A percentile compares a stretch with the other conserved stretches of the same genome.
phyloP scores from a whole-genome alignment of 2,113 vertebrate species.

The Emydura subglobosa region DNA sequence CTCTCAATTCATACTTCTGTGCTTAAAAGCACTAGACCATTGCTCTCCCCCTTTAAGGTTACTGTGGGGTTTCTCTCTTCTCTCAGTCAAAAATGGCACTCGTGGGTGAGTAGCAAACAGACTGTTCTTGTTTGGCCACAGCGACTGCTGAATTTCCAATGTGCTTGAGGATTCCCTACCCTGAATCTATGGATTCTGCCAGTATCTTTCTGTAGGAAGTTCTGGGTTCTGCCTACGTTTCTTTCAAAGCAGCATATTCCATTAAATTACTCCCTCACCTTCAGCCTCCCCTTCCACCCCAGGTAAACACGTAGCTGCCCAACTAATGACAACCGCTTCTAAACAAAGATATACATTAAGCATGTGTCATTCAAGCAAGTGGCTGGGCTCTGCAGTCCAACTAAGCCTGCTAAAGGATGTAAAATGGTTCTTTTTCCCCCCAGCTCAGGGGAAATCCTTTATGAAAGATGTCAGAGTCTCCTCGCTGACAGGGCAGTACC shows the following conservation, averaged over 20 bases:
- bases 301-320: constrained; percentile 2
- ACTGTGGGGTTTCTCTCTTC: background rate
- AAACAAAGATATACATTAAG: constrained; percentile 18
- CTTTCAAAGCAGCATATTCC: constrained; percentile 9
- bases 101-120: background rate
- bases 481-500: background rate
- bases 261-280: background rate
- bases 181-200: background rate
- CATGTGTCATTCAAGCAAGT: constrained; percentile 1
- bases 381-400: background rate
- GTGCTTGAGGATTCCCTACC: constrained; percentile 34
- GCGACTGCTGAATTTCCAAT: background rate
- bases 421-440: background rate
- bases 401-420: constrained; percentile 39
- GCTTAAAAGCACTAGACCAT: background rate
- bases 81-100: background rate
- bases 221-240: background rate
- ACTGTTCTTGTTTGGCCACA: background rate
- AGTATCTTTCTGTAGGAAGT: background rate
- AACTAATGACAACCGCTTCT: constrained; percentile 27
- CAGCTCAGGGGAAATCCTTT: background rate
- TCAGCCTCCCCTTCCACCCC: rapidly evolving
- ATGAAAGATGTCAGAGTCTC: background rate
- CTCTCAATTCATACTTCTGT: background rate
- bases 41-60: background rate